A percentile compares a stretch with the other conserved stretches of the same genome.
These are phyloP conservation scores for Sphaerophoria taeniata DNA, from an alignment of 2,888 invertebrate species.

Conservation along the genomic window DNA sequence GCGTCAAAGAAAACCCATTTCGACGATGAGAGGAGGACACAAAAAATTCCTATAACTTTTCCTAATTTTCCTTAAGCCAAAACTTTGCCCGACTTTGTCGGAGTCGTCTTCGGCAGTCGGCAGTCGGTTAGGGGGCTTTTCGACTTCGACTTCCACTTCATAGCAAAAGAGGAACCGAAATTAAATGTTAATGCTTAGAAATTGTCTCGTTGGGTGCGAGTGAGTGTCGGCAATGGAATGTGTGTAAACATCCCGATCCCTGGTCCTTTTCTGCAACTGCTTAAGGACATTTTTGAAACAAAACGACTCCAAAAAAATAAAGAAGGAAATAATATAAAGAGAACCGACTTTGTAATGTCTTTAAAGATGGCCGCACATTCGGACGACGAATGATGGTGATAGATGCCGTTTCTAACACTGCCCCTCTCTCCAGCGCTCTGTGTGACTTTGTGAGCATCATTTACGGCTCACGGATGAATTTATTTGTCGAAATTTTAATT, in stretches of 20 bases:
- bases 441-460: slow-evolving; percentile 60
- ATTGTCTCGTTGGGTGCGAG: slow-evolving; percentile 1
- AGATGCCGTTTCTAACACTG: slow-evolving; percentile 24
- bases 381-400: too few species aligned
- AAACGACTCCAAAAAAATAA: neutral
- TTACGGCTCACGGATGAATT: slow-evolving; percentile 74
- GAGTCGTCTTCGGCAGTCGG: too few species aligned
- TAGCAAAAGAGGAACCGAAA: slow-evolving; percentile 50
- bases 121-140: too few species aligned
- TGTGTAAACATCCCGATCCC: slow-evolving; percentile 53
- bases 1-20: slow-evolving; percentile 63
- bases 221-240: slow-evolving; percentile 7
- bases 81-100: slow-evolving; percentile 52
- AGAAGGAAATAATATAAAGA: neutral
- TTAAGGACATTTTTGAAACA: slow-evolving; percentile 46
- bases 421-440: neutral
- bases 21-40: slow-evolving; percentile 4
- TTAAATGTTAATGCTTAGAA: slow-evolving; percentile 72
- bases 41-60: slow-evolving; percentile 60
- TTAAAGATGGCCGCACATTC: slow-evolving; percentile 48
- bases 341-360: slow-evolving; percentile 58
- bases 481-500: slow-evolving; percentile 75
- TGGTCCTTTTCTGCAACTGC: slow-evolving; percentile 16
- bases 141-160: too few species aligned
- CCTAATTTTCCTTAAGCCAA: slow-evolving; percentile 70